These are phyloP conservation scores for Ctenopoma kingsleyae DNA, from an alignment of 2,797 vertebrate genomes.

Conservation along the genomic window DNA sequence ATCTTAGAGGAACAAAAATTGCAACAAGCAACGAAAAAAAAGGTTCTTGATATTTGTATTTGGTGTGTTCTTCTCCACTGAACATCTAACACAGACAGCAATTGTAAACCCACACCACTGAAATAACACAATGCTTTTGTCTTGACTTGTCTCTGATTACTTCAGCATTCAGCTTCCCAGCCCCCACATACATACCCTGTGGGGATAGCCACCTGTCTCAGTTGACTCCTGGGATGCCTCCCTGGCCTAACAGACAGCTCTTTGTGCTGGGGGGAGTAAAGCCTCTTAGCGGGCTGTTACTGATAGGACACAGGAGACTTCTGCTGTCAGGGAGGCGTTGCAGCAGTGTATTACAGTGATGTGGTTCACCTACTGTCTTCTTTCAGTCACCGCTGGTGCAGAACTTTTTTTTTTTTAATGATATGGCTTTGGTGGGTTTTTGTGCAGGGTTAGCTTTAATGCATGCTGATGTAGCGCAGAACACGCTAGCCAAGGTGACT, in stretches of 20 bases:
- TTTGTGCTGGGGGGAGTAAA: constrained; percentile 74
- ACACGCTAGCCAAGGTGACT: constrained; percentile 32
- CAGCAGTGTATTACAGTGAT: constrained; percentile 18
- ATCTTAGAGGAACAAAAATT: no score
- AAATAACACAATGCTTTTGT: constrained; percentile 73
- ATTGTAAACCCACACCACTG: constrained; percentile 62
- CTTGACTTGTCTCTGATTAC: constrained; percentile 77
- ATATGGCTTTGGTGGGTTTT: background rate
- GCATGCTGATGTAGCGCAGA: background rate
- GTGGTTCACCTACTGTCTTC: constrained; percentile 27
- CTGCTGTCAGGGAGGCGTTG: constrained; percentile 45
- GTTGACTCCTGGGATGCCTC: constrained; percentile 71
- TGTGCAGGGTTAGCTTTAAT: constrained; percentile 9
- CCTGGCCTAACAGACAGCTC: constrained; percentile 71
- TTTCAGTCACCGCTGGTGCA: background rate
- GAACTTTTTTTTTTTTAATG: background rate
- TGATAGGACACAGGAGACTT: constrained; percentile 68
- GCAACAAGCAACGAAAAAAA: no score
- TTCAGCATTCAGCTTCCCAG: constrained; percentile 60
- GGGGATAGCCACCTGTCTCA: constrained; percentile 84
- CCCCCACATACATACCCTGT: constrained; percentile 75
- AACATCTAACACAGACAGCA: constrained; percentile 58
- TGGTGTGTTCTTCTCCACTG: background rate
- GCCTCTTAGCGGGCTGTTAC: constrained; percentile 77
- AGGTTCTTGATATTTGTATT: background rate